phyloP scores from a whole-genome alignment of 2,113 vertebrate genomes.

The Etia nguti region DNA sequence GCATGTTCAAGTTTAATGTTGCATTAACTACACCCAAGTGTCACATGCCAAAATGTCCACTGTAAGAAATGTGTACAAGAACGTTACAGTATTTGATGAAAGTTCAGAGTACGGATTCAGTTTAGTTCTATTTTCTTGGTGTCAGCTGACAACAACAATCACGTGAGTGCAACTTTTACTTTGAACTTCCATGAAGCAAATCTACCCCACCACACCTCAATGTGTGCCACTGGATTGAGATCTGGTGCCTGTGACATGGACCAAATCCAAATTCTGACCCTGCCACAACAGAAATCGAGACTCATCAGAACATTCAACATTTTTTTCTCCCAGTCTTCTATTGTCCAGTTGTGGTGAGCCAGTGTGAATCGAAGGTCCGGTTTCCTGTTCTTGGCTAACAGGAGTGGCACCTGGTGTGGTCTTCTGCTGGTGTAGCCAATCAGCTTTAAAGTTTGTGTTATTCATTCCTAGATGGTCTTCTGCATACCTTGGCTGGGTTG shows the following conservation, averaged over 20 bases:
- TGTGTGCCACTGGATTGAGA: background rate
- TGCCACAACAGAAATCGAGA: rapidly evolving
- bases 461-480: background rate
- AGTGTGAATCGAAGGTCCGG: rapidly evolving
- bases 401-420: background rate
- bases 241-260: background rate
- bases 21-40: background rate
- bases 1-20: background rate
- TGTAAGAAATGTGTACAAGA: background rate
- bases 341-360: rapidly evolving
- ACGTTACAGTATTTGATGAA: background rate
- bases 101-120: background rate
- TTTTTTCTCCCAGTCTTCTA: background rate
- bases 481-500: background rate
- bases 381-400: background rate
- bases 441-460: background rate
- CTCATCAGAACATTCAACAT: background rate
- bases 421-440: background rate
- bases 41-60: background rate
- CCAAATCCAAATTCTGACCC: background rate
- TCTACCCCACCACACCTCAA: background rate
- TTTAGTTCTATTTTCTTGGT: background rate
- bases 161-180: background rate
- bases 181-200: background rate
- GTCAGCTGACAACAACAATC: background rate